These are phyloP conservation scores for Chelonus formosanus DNA, from an alignment of 2,888 invertebrate genomes.

Conservation along the genomic window DNA sequence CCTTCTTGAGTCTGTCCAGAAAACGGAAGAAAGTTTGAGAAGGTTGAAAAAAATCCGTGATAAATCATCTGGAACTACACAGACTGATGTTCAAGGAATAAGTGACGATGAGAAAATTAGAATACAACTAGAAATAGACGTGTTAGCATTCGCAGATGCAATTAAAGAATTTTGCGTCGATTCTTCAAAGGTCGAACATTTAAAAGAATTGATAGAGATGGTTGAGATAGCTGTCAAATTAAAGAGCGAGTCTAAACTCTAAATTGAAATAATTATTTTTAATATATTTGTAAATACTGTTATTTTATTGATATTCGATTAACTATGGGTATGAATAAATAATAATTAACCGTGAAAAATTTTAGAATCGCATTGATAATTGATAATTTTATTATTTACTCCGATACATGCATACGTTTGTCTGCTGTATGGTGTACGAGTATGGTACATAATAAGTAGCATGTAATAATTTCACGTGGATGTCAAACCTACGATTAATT, in stretches of 20 bases:
- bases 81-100: constrained; percentile 70
- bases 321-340: constrained; percentile 35
- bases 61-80: constrained; percentile 63
- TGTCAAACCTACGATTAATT: constrained; percentile 44
- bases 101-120: constrained; percentile 95
- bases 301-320: neutral
- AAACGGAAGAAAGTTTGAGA: constrained; percentile 93
- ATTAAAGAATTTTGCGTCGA: constrained; percentile 61
- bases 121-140: constrained; percentile 87
- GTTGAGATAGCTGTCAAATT: constrained; percentile 71
- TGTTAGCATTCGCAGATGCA: constrained; percentile 76
- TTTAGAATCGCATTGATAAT: constrained; percentile 34
- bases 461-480: constrained; percentile 38
- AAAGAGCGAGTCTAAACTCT: constrained; percentile 51
- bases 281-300: constrained; percentile 16
- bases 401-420: constrained; percentile 39
- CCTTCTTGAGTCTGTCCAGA: constrained; percentile 91
- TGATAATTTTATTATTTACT: constrained; percentile 39
- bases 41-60: constrained; percentile 87
- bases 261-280: constrained; percentile 5
- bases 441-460: constrained; percentile 40
- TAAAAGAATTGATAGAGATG: constrained; percentile 69
- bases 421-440: constrained; percentile 33
- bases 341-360: constrained; percentile 21
- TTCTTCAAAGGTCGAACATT: constrained; percentile 68